These are phyloP conservation scores for Tarsius wallacei DNA, from an alignment of 2,797 vertebrate species.

Conservation along the genomic window DNA sequence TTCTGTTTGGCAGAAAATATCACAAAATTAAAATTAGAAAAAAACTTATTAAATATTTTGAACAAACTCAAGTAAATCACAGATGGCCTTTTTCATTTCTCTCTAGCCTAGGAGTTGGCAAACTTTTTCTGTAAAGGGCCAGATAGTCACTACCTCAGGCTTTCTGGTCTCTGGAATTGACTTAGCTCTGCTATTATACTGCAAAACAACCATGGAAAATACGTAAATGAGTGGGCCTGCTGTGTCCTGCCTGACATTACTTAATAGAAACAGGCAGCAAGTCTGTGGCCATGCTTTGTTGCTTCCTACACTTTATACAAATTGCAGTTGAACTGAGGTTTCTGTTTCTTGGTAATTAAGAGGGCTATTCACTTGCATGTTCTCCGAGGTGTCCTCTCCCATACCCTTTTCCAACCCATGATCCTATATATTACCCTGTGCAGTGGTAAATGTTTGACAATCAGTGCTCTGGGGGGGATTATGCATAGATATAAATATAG, in stretches of 20 bases:
- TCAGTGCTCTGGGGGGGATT: background rate
- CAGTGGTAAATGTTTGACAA: background rate
- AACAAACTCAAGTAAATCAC: background rate
- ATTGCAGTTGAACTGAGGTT: background rate
- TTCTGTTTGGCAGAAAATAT: conserved; percentile 22
- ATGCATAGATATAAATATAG: background rate
- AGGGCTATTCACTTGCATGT: background rate
- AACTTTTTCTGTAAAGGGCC: background rate
- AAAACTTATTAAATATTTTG: conserved; percentile 49
- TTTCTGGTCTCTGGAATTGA: background rate
- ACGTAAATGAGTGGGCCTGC: background rate
- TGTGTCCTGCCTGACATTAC: background rate
- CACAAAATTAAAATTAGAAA: conserved; percentile 61
- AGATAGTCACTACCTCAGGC: background rate
- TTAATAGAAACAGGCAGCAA: background rate
- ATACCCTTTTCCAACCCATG: background rate
- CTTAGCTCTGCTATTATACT: background rate
- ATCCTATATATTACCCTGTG: background rate
- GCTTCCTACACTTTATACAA: background rate
- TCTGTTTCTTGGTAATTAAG: background rate
- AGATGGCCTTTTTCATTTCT: conserved; percentile 21
- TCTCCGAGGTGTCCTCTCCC: background rate
- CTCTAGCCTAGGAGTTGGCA: background rate
- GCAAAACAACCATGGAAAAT: background rate
- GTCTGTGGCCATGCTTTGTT: background rate